Base-by-base conservation (phyloP, 2,113 vertebrate species). In the Dryoscopus gambensis region DNA sequence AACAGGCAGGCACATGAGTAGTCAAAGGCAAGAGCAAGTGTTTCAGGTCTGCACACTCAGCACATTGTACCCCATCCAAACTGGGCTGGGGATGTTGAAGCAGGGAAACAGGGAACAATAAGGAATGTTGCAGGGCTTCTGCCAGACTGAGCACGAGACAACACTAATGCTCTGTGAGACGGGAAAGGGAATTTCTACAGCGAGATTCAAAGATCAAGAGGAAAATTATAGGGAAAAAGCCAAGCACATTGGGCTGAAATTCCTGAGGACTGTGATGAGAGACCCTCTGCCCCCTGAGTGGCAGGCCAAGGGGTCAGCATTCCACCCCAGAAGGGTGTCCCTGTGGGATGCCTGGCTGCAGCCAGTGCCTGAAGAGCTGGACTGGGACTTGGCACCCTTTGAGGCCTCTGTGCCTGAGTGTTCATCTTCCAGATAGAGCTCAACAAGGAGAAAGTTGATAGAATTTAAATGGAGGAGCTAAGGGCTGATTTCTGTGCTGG, bases 1-100 rank as follows among this genome's bases (percentile, higher is more conserved):
- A 86, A 94, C 96, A 97, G 96, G 96, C 94, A 96, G 84, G 91
- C 89, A 97, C 96, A 96, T 95, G 96, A 97, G 95, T 40, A 88
- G 79, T 95, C 91, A 93, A 87, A 92, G 85, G 87, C 87, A 80
- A 63, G 92, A 95, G 94, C 91, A 78, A 95, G 92, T 86, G 39
- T 91, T 96, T 93, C 93, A 95, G 87, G 87, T 94, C 79, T 97
- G 96, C 93, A 83, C 90, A 93, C 92, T 97, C 95, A 95, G 96
- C 93, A 87, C 76, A 2, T 94, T 81, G 84, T 67, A 52, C 55
- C 85, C 78, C 68, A 47, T 90, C 90, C 88, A 87, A 33, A 59
- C 78, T 39, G 83, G 65, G 75, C 79, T 86, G 84, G 76, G 57
- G 88, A 71, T 90, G 88, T 15, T n/a, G 57, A 18, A 56, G 87